Percentiles rank a stretch among this genome's conserved stretches.
Conservation (phyloP, 1,140 invertebrate species). For the Hylaeus anthracinus region DNA sequence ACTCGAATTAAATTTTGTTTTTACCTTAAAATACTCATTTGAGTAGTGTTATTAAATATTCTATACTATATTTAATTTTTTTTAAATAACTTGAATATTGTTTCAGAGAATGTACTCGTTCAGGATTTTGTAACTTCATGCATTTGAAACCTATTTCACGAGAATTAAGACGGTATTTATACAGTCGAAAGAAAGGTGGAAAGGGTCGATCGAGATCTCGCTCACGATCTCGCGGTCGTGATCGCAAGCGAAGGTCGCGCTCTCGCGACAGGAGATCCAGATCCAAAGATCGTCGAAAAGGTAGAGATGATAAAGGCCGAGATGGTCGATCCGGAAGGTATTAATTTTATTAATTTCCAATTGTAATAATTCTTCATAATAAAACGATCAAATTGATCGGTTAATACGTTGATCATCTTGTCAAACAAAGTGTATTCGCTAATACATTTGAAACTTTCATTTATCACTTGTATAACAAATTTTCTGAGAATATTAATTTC, state of each 20-base stretch:
- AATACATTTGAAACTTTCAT: constrained; percentile 15
- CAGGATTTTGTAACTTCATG: constrained; percentile 99
- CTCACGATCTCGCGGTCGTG: constrained; percentile 69
- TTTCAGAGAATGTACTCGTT: constrained; percentile 94
- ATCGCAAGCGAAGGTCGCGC: constrained; percentile 77
- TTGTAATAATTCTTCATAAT: constrained; percentile 36
- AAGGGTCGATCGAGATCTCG: constrained; percentile 78
- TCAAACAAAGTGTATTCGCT: constrained; percentile 4
- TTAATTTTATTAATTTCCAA: constrained; percentile 57
- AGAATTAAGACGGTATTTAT: constrained; percentile 89
- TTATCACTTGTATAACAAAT: neutral
- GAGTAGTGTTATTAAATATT: neutral
- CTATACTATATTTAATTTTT: neutral
- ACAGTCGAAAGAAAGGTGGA: constrained; percentile 74
- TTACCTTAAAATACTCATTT: neutral
- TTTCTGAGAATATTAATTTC: constrained; percentile 5
- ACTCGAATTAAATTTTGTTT: neutral
- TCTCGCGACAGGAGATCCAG: constrained; percentile 78
- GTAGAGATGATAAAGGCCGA: constrained; percentile 75
- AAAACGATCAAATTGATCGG: constrained; percentile 30
- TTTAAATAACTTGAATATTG: neutral
- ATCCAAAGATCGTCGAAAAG: constrained; percentile 73
- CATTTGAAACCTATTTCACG: constrained; percentile 98
- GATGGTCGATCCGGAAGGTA: constrained; percentile 80
- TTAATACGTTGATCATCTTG: constrained; percentile 1